Evolutionary conservation across 2,888 invertebrate species (phyloP).

Genomic region (Lithodes maja): DNA sequence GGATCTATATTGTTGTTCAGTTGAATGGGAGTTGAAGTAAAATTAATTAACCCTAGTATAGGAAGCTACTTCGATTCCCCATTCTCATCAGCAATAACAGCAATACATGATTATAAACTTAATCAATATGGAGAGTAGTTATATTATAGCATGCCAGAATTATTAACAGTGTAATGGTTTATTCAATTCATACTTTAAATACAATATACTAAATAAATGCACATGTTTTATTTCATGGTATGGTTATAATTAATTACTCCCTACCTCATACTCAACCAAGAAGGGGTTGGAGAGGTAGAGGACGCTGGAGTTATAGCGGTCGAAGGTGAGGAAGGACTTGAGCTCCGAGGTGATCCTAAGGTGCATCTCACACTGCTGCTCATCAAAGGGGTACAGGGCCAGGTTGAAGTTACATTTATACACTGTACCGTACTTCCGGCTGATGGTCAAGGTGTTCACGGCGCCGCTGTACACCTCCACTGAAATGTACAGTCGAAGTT

Average conservation of each 20-base stretch:
- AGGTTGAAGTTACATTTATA: conserved; percentile 68
- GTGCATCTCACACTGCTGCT: conserved; percentile 62
- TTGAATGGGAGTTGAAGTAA: too few species aligned
- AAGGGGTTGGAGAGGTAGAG: conserved; percentile 40
- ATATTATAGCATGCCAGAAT: not conserved
- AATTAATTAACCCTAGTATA: too few species aligned
- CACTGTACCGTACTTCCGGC: conserved; percentile 65
- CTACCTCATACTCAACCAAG: conserved; percentile 53
- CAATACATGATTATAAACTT: too few species aligned
- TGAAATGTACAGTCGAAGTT: not conserved
- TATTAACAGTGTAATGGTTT: not conserved
- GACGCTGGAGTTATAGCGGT: conserved; percentile 36
- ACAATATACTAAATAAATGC: not conserved
- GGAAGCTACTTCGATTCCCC: too few species aligned
- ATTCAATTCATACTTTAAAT: not conserved
- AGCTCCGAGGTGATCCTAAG: conserved; percentile 57
- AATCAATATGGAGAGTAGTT: not conserved
- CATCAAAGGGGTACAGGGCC: conserved; percentile 67
- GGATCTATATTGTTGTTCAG: too few species aligned
- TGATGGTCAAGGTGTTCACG: conserved; percentile 65
- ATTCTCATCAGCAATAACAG: too few species aligned
- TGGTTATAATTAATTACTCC: not conserved
- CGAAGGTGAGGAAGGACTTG: conserved; percentile 39
- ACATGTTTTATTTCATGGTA: not conserved
- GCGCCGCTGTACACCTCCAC: conserved; percentile 62